These are phyloP conservation scores for Stichodactyla mertensii DNA, from an alignment of 64 coral and sea anemone species.

Conservation along the genomic window DNA sequence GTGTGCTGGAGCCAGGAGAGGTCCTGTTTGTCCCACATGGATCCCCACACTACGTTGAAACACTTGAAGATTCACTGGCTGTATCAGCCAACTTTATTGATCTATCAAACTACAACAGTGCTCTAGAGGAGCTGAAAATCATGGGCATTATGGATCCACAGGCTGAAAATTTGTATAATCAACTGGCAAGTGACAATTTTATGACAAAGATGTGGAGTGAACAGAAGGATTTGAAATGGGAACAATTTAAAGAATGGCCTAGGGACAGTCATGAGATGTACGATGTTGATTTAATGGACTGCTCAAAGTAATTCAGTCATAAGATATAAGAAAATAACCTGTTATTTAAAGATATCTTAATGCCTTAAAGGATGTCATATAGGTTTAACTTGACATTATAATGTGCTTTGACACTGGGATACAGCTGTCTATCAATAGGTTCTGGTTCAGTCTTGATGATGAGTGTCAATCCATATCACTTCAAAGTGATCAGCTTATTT, in stretches of 20 bases:
- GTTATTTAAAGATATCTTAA: too few species aligned
- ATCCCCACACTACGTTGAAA: constrained; percentile 51
- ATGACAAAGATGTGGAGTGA: constrained; percentile 37
- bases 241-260: constrained; percentile 46
- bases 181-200: constrained; percentile 28
- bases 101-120: constrained; percentile 38
- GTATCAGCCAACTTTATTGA: constrained; percentile 58
- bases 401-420: too few species aligned
- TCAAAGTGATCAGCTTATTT: too few species aligned
- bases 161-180: constrained; percentile 16
- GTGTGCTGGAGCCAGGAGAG: constrained; percentile 43
- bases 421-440: too few species aligned
- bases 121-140: constrained; percentile 29
- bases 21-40: constrained; percentile 52
- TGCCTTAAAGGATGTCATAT: too few species aligned
- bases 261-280: constrained; percentile 12
- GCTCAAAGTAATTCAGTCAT: background rate
- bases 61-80: constrained; percentile 51
- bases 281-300: constrained; percentile 18
- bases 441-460: too few species aligned
- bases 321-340: too few species aligned
- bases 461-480: too few species aligned
- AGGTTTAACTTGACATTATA: too few species aligned
- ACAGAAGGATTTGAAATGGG: constrained; percentile 41
- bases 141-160: constrained; percentile 31